Conservation (phyloP, 2,888 invertebrate genomes). For the Teinopalpus imperialis region DNA sequence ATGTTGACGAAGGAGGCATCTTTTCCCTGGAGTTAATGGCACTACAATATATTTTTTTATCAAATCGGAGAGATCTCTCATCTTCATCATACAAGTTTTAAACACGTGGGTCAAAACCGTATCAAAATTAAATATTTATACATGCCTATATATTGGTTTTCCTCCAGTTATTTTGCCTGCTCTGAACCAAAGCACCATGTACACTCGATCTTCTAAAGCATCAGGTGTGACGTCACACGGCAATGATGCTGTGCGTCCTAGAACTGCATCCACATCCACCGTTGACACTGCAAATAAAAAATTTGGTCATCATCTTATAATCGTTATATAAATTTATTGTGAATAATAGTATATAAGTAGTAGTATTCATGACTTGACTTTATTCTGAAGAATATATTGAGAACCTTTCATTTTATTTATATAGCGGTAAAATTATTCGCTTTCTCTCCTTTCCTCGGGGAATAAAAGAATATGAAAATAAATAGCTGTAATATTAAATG, state of each 20-base stretch:
- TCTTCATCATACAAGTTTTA: too few relatives aligned
- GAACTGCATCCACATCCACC: constrained; percentile 89
- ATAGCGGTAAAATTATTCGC: constrained; percentile 62
- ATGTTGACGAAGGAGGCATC: too few relatives aligned
- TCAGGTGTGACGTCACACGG: constrained; percentile 95
- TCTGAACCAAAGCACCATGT: constrained; percentile 96
- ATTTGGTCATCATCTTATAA: too few relatives aligned
- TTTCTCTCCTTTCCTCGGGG: constrained; percentile 48
- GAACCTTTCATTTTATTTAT: constrained; percentile 50
- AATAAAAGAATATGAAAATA: constrained; percentile 72
- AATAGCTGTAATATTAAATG: constrained; percentile 76
- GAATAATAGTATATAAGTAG: too few relatives aligned
- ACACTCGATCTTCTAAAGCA: constrained; percentile 91
- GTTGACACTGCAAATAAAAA: constrained; percentile 61
- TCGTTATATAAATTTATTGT: too few relatives aligned
- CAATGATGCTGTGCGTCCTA: constrained; percentile 91
- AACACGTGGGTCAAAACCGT: too few relatives aligned
- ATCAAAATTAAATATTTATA: too few relatives aligned
- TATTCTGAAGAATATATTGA: too few relatives aligned
- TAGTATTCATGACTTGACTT: too few relatives aligned
- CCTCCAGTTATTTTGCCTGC: constrained; percentile 86
- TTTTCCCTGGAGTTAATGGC: too few relatives aligned
- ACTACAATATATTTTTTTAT: too few relatives aligned
- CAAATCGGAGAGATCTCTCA: too few relatives aligned
- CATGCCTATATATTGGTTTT: constrained; percentile 96